phyloP scores from a whole-genome alignment of 2,113 vertebrate species.

The Seriola dumerili region DNA sequence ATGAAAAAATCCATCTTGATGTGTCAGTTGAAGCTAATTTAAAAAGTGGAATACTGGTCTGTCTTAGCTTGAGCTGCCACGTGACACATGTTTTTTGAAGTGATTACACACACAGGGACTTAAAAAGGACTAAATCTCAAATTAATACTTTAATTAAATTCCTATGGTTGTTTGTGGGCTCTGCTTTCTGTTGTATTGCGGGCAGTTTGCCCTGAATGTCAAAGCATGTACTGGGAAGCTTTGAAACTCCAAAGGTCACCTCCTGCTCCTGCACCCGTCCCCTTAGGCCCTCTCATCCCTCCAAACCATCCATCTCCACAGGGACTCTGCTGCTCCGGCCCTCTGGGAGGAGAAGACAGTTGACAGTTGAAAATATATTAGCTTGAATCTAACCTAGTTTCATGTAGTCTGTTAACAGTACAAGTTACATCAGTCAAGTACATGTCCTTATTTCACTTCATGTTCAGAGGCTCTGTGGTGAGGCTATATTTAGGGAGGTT shows the following conservation, averaged over 20 bases:
- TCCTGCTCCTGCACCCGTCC: not conserved
- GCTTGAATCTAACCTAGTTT: conserved; percentile 49
- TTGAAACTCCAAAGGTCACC: conserved; percentile 52
- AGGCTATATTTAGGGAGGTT: conserved; percentile 53
- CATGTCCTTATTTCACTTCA: conserved; percentile 46
- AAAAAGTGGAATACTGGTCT: conserved; percentile 4
- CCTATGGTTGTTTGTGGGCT: not conserved
- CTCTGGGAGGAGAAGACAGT: conserved; percentile 20
- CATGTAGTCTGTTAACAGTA: conserved; percentile 20
- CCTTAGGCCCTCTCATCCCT: conserved; percentile 1
- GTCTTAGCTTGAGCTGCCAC: conserved; percentile 9
- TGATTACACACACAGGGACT: not conserved
- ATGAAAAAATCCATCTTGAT: conserved; percentile 23
- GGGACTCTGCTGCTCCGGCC: not conserved
- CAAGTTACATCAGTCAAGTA: conserved; percentile 46
- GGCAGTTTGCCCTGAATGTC: not conserved
- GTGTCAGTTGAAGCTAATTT: conserved; percentile 25
- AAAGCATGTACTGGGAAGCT: conserved; percentile 41
- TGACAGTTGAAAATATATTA: conserved; percentile 58
- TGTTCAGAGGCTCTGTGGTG: conserved; percentile 36
- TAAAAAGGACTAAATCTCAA: not conserved
- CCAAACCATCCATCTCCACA: conserved; percentile 34
- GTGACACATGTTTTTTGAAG: not conserved
- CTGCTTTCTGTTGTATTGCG: not conserved
- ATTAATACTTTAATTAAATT: not conserved